Evolutionary conservation across 1,140 invertebrate species (phyloP).

Genomic region (Matsumurasca onukii): DNA sequence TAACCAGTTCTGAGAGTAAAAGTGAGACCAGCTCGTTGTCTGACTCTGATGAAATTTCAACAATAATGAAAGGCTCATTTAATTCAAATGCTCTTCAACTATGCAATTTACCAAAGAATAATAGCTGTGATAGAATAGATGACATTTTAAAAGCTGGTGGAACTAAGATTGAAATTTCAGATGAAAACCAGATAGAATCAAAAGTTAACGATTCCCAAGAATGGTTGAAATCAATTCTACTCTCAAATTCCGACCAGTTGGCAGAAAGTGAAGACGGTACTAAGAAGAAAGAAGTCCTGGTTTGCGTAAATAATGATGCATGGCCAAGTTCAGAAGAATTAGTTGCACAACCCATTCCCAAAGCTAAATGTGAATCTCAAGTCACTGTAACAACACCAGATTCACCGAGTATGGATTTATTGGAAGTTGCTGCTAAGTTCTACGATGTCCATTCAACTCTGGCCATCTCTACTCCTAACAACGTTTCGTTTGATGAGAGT

Average conservation of each 20-base stretch:
- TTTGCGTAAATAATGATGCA: constrained; percentile 23
- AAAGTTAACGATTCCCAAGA: constrained; percentile 15
- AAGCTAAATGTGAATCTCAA: constrained; percentile 7
- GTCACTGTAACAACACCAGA: constrained; percentile 8
- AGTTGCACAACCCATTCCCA: not conserved
- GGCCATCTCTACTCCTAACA: constrained; percentile 37
- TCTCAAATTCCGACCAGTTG: not conserved
- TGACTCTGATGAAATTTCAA: not conserved
- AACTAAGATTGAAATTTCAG: not conserved
- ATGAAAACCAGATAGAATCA: constrained; percentile 3
- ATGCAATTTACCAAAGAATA: constrained; percentile 10
- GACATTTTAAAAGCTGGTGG: not conserved
- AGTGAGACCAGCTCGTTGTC: not conserved
- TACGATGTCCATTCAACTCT: constrained; percentile 35
- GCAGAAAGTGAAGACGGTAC: not conserved
- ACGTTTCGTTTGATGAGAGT: constrained; percentile 29
- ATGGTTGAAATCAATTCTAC: constrained; percentile 27
- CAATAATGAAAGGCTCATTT: not conserved
- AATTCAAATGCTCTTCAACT: constrained; percentile 13
- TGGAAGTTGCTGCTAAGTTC: constrained; percentile 15
- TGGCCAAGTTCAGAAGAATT: constrained; percentile 39
- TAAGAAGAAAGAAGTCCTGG: not conserved
- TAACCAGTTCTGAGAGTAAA: not conserved
- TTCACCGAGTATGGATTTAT: constrained; percentile 8
- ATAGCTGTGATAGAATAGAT: constrained; percentile 13